These are phyloP conservation scores for Chironomus tepperi DNA, from an alignment of 1,140 invertebrate species.

Conservation along the genomic window DNA sequence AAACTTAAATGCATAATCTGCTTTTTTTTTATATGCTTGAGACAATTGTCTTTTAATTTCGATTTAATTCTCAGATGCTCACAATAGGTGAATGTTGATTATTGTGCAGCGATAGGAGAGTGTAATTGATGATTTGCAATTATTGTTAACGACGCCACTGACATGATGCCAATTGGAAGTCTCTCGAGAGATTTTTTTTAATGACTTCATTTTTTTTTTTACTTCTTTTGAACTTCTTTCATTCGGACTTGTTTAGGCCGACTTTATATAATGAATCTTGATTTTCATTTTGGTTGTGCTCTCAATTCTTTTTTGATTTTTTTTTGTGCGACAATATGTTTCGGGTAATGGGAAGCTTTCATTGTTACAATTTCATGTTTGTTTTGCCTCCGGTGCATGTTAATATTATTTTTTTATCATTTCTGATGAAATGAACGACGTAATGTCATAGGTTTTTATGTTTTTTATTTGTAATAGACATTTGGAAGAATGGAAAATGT, in stretches of 20 bases:
- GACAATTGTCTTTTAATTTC: conserved; percentile 14
- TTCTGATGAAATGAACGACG: too few relatives aligned
- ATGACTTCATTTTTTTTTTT: neutral
- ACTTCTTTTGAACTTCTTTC: neutral
- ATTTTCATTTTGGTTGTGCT: too few relatives aligned
- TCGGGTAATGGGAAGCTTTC: too few relatives aligned
- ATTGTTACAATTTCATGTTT: too few relatives aligned
- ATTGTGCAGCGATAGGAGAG: neutral
- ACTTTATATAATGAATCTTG: too few relatives aligned
- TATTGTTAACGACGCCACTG: neutral
- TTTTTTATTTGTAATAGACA: too few relatives aligned
- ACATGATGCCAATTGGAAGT: neutral
- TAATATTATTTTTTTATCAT: too few relatives aligned
- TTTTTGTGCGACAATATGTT: too few relatives aligned
- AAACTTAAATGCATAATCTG: conserved; percentile 3
- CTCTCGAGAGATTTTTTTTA: neutral
- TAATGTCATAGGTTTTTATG: too few relatives aligned
- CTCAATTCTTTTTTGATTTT: too few relatives aligned
- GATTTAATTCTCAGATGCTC: neutral
- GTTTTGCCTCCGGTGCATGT: too few relatives aligned
- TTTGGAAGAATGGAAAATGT: too few relatives aligned
- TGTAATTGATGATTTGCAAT: conserved; percentile 14
- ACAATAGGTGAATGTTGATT: conserved; percentile 4
- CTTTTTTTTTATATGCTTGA: neutral
- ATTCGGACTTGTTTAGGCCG: neutral